Evolutionary conservation across 2,888 invertebrate species (phyloP), one percentile per base, ranked within the genome.

Genomic region (Eurois occulta): DNA sequence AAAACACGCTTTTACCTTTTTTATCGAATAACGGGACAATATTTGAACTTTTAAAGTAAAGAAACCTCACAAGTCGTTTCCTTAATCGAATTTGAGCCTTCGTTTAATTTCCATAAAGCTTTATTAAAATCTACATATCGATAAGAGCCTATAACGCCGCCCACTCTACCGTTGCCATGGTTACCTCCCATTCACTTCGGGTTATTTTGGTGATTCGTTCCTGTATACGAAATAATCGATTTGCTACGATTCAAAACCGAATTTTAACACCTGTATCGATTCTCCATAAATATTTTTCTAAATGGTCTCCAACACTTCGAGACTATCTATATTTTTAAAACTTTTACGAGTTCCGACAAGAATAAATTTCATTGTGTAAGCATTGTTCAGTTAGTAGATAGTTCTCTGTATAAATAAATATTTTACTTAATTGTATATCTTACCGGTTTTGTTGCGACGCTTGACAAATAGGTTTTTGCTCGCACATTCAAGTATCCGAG

Each of bases 201-300:
- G 88, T 87, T 89, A 92, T 91, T 91, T 92, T 86, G 81, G 79
- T 87, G 88, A 91, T 92, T 93, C 91, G 91, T 93, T 93, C 91
- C 89, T 86, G 85, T 86, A 90, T 88, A 90, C 86, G 86, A 87
- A 86, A 75, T 89, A 94, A 94, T 94, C 91, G 91, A 94, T 94
- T 94, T 78, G 93, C 80, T 90, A 93, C 92, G 92, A 91, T 91
- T 93, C 89, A 86, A 86, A 90, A 91, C 88, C 74, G 86, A 88
- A 80, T 90, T 88, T 86, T 86, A 88, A 87, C 88, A 88, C 89
- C 82, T 86, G 84, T 85, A 86, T 83, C 83, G 72, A 84, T 77
- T 78, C 76, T 85, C 75, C 71, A 84, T 78, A 83, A 83, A 88
- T 76, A 85, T 87, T 81, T 83, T 77, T 77, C 62, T 79, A 77